Conservation (phyloP, 2,113 vertebrate genomes). For the Furnarius figulus region DNA sequence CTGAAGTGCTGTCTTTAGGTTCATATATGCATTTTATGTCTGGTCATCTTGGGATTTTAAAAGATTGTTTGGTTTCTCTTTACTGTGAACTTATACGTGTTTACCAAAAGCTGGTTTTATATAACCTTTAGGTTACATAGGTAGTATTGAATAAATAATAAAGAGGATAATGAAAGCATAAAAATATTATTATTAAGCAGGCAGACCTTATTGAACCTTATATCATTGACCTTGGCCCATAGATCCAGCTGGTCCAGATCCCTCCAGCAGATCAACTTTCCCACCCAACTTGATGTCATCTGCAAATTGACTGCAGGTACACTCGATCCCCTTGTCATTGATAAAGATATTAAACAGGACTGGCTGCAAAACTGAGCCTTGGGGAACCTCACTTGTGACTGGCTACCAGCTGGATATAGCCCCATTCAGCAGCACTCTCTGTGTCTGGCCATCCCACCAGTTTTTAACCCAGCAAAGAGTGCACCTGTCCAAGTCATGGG, state of each 20-base stretch:
- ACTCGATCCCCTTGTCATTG: neutral
- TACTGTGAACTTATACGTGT: neutral
- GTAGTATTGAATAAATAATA: neutral
- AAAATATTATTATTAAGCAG: neutral
- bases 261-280: neutral
- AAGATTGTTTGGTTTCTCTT: neutral
- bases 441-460: accelerated
- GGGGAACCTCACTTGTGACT: neutral
- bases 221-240: neutral
- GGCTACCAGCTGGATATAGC: accelerated
- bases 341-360: neutral
- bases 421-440: accelerated
- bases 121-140: neutral
- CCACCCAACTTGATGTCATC: neutral
- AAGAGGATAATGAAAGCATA: neutral
- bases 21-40: neutral
- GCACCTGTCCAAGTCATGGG: accelerated
- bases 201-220: neutral
- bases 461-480: neutral
- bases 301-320: neutral
- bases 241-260: neutral
- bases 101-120: neutral
- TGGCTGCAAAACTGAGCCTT: accelerated
- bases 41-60: neutral
- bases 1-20: neutral